Evolutionary conservation across 2,888 invertebrate genomes (phyloP).

Genomic region (Caenorhabditis imperialis): DNA sequence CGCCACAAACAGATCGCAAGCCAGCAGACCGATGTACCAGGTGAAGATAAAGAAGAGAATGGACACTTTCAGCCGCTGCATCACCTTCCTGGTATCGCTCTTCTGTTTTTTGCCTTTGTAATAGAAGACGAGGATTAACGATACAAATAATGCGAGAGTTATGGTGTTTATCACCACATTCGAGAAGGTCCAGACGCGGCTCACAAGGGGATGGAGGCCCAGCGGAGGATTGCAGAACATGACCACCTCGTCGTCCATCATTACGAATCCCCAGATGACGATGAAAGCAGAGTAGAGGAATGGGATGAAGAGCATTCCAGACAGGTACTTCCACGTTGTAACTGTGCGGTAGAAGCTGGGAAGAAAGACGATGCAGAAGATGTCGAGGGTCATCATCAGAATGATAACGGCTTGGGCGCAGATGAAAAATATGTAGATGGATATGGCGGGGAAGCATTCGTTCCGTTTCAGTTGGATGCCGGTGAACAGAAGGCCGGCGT

Average conservation of each 20-base stretch:
- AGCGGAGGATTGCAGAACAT: conserved; percentile 44
- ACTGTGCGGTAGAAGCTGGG: conserved; percentile 29
- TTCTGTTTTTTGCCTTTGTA: conserved; percentile 41
- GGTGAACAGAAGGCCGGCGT: conserved; percentile 39
- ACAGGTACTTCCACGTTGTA: conserved; percentile 27
- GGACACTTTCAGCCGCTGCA: conserved; percentile 34
- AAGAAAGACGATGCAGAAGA: conserved; percentile 36
- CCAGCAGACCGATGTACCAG: conserved; percentile 38
- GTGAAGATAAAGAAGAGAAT: conserved; percentile 39
- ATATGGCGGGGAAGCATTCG: conserved; percentile 33
- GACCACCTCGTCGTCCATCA: conserved; percentile 34
- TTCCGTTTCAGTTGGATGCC: conserved; percentile 30
- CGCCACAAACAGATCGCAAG: conserved; percentile 26
- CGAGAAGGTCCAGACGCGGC: conserved; percentile 27
- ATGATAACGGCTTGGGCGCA: conserved; percentile 48
- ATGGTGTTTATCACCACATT: conserved; percentile 37
- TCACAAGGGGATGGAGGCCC: conserved; percentile 25
- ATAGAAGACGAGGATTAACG: conserved; percentile 24
- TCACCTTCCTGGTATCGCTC: conserved; percentile 35
- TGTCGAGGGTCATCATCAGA: conserved; percentile 46
- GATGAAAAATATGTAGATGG: conserved; percentile 48
- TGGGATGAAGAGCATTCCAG: conserved; percentile 13
- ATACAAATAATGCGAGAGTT: conserved; percentile 19
- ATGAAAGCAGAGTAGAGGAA: conserved; percentile 11
- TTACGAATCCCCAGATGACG: conserved; percentile 26